Percentiles rank a stretch among this genome's conserved stretches.
Conservation (phyloP, 2,113 vertebrate species). For the Poeciliopsis prolifica region DNA sequence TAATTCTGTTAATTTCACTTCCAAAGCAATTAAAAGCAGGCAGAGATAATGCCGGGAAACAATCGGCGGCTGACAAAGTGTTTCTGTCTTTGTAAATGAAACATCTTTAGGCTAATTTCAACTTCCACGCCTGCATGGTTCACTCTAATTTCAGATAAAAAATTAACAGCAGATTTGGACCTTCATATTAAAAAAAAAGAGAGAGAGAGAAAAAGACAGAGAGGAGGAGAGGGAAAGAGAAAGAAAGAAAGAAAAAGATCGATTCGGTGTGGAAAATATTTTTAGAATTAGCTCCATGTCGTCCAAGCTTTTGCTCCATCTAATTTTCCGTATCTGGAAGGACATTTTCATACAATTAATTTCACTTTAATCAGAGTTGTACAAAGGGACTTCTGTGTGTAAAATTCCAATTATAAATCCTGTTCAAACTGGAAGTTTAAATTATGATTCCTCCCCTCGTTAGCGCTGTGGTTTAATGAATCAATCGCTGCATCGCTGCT, state of each 20-base stretch:
- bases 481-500: conserved; percentile 80
- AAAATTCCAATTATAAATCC: conserved; percentile 86
- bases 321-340: conserved; percentile 84
- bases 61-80: conserved; percentile 86
- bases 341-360: conserved; percentile 88
- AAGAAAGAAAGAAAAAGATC: conserved; percentile 67
- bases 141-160: conserved; percentile 89
- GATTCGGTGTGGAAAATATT: conserved; percentile 80
- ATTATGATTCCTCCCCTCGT: conserved; percentile 83
- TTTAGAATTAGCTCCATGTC: conserved; percentile 77
- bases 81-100: conserved; percentile 90
- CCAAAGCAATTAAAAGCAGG: conserved; percentile 94
- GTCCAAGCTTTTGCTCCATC: conserved; percentile 75
- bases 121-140: conserved; percentile 81
- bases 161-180: conserved; percentile 88
- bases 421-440: conserved; percentile 83
- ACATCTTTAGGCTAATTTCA: conserved; percentile 91
- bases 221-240: conserved; percentile 16
- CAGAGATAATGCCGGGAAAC: conserved; percentile 92
- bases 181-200: conserved; percentile 61
- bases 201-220: conserved; percentile 28
- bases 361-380: conserved; percentile 87
- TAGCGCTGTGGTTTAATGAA: conserved; percentile 80
- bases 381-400: conserved; percentile 82
- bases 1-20: conserved; percentile 98